Base-by-base conservation (phyloP, 2,888 invertebrate species). In the Nezara viridula region DNA sequence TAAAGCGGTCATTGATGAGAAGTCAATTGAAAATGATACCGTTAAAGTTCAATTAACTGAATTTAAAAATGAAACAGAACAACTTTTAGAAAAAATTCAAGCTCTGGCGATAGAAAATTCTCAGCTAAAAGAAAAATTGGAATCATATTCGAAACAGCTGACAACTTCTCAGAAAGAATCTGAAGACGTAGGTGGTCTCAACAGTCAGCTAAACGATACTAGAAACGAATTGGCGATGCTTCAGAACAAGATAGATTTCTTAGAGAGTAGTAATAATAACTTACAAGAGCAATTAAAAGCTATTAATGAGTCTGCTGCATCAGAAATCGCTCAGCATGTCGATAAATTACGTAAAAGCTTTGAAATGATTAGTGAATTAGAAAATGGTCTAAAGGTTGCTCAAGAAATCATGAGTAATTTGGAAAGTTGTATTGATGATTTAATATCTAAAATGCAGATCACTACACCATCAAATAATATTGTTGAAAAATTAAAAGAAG, bases 71-170 rank as follows among this genome's bases (percentile, higher is more conserved):
- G 88, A 88, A 66, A 55, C 27, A 19, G 44, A 52, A n/a, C 37
- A 44, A 19, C 88, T 88, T 47, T 88, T 88, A 55, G 88, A 73
- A 47, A 88, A 88, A 73, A 88, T 88, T 44, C 88, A 88, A 49
- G 16, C n/a, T 40, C 85, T 88, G 12, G 52, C 24, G 2, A 77
- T 88, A 47, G 88, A 88, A 88, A 88, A 88, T 55, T 44, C 50
- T 40, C 77, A 88, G 9, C 52, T 88, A 14, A 88, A 81, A 50
- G 85, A 88, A 52, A 32, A 52, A 81, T 12, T 88, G 21, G 52
- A 73, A 86, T 81, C n/a, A 44, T 81, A 81, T 81, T 81, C 81
- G 24, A 50, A 86, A 32, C 32, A 86, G 27, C 32, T 50, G n/a
- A 86, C 40, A 52, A 49, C 50, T 27, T 50, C 86, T 52, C 86